phyloP scores from a whole-genome alignment of 2,797 vertebrate genomes.

The Channallabes apus region DNA sequence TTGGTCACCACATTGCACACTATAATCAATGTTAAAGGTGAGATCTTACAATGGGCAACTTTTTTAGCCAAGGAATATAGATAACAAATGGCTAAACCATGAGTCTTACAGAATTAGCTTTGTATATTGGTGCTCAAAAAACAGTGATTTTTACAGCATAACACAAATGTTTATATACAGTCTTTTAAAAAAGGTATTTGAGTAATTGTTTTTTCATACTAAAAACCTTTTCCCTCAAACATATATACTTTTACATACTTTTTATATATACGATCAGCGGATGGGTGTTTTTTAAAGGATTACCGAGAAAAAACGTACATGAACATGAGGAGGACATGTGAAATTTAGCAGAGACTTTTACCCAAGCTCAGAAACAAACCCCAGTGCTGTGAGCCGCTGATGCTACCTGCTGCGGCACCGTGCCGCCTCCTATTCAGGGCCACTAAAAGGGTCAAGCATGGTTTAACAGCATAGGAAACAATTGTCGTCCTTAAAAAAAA shows the following conservation, averaged over 20 bases:
- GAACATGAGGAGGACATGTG: neutral
- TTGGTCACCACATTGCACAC: too few relatives aligned
- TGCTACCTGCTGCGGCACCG: neutral
- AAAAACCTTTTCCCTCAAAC: neutral
- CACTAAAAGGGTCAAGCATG: neutral
- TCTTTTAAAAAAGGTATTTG: neutral
- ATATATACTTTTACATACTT: neutral
- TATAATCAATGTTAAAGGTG: too few relatives aligned
- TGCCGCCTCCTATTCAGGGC: slow-evolving; percentile 14
- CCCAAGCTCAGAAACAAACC: neutral
- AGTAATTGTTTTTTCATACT: neutral
- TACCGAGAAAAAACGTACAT: neutral
- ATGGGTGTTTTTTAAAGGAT: neutral
- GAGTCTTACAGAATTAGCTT: neutral
- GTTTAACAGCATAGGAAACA: too few relatives aligned
- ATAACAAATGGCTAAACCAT: neutral
- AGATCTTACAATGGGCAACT: too few relatives aligned
- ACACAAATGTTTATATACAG: neutral
- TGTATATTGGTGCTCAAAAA: neutral
- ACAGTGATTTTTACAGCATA: neutral
- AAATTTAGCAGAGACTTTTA: neutral
- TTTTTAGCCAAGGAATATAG: too few relatives aligned
- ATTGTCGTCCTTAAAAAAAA: too few relatives aligned
- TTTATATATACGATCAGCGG: neutral
- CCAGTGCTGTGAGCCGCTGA: neutral